Conservation (phyloP, 1,140 invertebrate genomes). For the Sitodiplosis mosellana region DNA sequence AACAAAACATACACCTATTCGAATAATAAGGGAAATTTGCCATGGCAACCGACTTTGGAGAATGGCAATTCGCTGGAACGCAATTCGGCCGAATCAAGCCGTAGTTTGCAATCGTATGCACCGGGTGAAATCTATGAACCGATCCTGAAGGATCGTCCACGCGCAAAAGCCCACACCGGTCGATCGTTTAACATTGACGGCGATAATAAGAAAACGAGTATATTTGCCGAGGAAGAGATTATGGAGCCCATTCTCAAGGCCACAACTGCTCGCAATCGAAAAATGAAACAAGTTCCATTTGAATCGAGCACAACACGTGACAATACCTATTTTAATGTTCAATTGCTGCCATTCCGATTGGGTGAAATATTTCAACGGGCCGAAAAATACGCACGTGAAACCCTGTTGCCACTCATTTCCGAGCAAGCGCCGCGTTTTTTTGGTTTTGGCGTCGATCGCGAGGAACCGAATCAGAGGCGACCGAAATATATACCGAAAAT, state of each 20-base stretch:
- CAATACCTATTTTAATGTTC: constrained; percentile 39
- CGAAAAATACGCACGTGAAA: constrained; percentile 57
- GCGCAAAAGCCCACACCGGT: constrained; percentile 9
- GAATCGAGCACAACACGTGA: constrained; percentile 11
- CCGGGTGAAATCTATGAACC: constrained; percentile 25
- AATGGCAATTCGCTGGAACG: constrained; percentile 23
- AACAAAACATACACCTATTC: constrained; percentile 21
- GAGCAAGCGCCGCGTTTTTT: constrained; percentile 51
- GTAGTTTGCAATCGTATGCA: constrained; percentile 38
- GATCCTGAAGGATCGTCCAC: constrained; percentile 14
- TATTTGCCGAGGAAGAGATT: constrained; percentile 35
- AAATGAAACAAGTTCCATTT: constrained; percentile 23
- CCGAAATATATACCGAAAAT: neutral
- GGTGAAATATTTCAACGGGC: constrained; percentile 60
- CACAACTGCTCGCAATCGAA: constrained; percentile 30
- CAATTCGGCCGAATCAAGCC: constrained; percentile 29
- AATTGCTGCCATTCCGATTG: constrained; percentile 54
- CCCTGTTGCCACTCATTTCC: constrained; percentile 50
- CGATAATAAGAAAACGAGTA: constrained; percentile 15
- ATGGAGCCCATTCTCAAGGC: constrained; percentile 50
- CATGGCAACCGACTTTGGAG: constrained; percentile 27
- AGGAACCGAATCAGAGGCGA: neutral
- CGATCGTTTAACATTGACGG: neutral
- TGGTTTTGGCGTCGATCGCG: constrained; percentile 24
- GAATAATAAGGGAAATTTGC: constrained; percentile 24